phyloP scores from a whole-genome alignment of 2,797 vertebrate genomes.

The Selene dorsalis region DNA sequence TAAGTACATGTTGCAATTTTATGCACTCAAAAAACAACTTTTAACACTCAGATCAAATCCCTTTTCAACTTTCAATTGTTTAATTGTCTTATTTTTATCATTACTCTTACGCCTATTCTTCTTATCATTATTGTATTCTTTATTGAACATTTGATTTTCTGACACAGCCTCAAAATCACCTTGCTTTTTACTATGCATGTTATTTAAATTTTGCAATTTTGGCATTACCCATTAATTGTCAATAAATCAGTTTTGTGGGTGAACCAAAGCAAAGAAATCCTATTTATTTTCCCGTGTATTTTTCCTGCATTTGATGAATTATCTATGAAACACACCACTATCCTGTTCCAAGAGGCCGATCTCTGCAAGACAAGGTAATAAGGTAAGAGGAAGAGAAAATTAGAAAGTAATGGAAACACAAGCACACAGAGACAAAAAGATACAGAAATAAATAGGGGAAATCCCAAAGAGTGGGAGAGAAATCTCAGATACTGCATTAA shows the following conservation, averaged over 20 bases:
- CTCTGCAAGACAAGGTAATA: background rate
- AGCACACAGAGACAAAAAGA: constrained; percentile 19
- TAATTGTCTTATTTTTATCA: background rate
- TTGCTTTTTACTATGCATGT: background rate
- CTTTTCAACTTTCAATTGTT: background rate
- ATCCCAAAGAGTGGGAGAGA: constrained; percentile 34
- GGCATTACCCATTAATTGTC: background rate
- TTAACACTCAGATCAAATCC: background rate
- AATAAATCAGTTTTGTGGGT: background rate
- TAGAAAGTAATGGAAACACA: background rate
- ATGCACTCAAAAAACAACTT: too few species aligned
- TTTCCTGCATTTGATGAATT: too few species aligned
- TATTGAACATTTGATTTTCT: background rate
- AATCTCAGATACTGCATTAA: constrained; percentile 17
- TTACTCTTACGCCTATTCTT: background rate
- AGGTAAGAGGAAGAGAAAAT: background rate
- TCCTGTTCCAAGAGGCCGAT: constrained; percentile 1
- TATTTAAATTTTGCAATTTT: background rate
- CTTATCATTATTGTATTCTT: background rate
- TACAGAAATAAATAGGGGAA: constrained; percentile 20
- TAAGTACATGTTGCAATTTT: background rate
- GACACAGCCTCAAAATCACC: background rate
- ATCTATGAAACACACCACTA: too few species aligned
- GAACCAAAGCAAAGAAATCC: background rate
- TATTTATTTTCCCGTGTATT: too few species aligned